Percentiles rank a stretch among this genome's conserved stretches.
Evolutionary conservation across 2,888 invertebrate species (phyloP).

Genomic region (Phyllotreta striolata): DNA sequence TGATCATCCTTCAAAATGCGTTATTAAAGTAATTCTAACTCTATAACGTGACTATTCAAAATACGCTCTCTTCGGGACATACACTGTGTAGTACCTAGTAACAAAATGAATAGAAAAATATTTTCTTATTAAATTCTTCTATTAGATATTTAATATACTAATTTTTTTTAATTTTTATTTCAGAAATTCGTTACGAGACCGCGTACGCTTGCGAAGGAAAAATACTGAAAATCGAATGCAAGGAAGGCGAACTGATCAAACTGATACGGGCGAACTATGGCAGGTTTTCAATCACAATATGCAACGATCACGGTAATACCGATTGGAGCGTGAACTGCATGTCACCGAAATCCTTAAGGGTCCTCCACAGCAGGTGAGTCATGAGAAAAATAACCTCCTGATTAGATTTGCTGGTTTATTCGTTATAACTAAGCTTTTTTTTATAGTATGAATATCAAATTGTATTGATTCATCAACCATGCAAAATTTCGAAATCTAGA

Average conservation of each 20-base stretch:
- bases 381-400: not conserved
- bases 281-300: constrained; percentile 92
- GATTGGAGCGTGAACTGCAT: constrained; percentile 97
- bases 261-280: constrained; percentile 95
- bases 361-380: constrained; percentile 84
- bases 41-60: too few species aligned
- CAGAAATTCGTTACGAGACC: constrained; percentile 79
- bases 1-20: not conserved
- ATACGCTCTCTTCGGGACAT: too few species aligned
- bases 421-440: too few species aligned
- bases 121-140: constrained; percentile 3
- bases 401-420: too few species aligned
- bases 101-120: not conserved
- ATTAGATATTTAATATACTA: not conserved
- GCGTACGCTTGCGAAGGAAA: constrained; percentile 95
- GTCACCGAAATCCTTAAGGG: constrained; percentile 86
- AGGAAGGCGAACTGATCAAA: constrained; percentile 87
- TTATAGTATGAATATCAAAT: too few species aligned
- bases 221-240: constrained; percentile 86
- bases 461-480: too few species aligned
- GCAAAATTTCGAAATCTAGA: too few species aligned
- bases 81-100: too few species aligned
- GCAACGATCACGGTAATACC: constrained; percentile 95
- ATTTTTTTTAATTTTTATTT: constrained; percentile 36
- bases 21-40: too few species aligned